Base-by-base conservation (phyloP, 2,797 vertebrate genomes). In the Diceros bicornis region DNA sequence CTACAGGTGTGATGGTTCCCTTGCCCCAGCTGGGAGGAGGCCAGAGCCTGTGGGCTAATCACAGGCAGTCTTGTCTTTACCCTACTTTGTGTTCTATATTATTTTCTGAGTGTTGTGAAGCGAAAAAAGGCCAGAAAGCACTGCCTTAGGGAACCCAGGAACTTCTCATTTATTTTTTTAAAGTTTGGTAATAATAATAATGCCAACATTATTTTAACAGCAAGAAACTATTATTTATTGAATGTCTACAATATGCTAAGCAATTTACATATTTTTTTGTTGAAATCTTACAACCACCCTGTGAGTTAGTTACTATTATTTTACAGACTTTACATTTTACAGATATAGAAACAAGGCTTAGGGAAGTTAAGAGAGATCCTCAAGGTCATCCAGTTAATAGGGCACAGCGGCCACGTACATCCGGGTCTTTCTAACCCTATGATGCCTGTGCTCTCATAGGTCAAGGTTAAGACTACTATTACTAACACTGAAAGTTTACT, bases 81-180 rank as follows among this genome's bases (percentile, higher is more conserved):
- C 50, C 29, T 55, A 47, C 10, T 72, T 93, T 88, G 81, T 34
- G 50, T 93, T 78, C 59, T 6, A 25, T 66, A n/a, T 61, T 55
- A 52, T 89, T 88, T 96, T 81, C 72, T 91, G 64, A 94, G 34
- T 75, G n/a, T 94, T 92, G 17, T 61, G 44, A 93, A 85, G 62
- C 71, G 13, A 62, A 79, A 85, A 83, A 50, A 59, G 66, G 85
- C 55, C 71, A 82, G 55, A 85, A 94, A 89, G 47, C 14, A 91
- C 3, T 71, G 44, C 77, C 64, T 89, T 55, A 32, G 61, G 78
- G 34, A 85, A 85, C 41, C 13, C 18, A 62, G 71, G 57, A 88
- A 62, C 20, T 57, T 94, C 68, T 93, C 27, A 12, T n/a, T 86
- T 85, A n/a, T 44, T 55, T 88, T 59, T 47, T 2, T 32, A 44